A percentile compares a stretch with the other conserved stretches of the same genome.
Conservation (phyloP, 2,113 vertebrate species). For the Dipodomys ordii region DNA sequence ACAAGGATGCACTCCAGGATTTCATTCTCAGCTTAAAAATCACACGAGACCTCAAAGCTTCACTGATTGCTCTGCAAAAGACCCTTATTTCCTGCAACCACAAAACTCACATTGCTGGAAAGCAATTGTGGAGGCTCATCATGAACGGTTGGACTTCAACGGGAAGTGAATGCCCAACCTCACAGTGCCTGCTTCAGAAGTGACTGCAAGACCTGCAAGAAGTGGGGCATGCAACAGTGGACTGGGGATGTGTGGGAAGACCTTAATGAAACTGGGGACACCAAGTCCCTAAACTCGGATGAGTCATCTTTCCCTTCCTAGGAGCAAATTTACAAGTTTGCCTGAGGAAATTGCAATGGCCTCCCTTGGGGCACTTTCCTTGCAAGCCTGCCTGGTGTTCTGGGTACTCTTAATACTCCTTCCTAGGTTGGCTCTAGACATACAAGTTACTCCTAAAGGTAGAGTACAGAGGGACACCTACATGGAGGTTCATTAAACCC, state of each 20-base stretch:
- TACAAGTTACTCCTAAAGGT: not conserved
- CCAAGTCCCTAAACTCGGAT: not conserved
- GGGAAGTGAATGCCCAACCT: not conserved
- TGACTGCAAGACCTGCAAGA: not conserved
- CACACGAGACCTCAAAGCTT: not conserved
- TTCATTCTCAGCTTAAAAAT: not conserved
- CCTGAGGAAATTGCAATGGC: not conserved
- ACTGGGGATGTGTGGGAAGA: not conserved
- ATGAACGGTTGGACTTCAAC: not conserved
- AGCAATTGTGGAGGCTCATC: not conserved
- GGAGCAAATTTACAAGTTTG: too few relatives aligned
- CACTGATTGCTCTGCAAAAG: not conserved
- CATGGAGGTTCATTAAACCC: not conserved
- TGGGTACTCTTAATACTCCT: not conserved
- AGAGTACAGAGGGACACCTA: not conserved
- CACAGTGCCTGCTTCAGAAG: not conserved
- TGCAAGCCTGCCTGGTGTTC: too few relatives aligned
- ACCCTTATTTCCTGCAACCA: not conserved
- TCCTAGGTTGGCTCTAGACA: not conserved
- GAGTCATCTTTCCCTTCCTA: not conserved
- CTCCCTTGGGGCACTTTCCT: not conserved
- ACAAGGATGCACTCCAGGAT: not conserved
- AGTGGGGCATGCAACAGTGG: too few relatives aligned
- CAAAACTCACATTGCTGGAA: not conserved
- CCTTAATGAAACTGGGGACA: not conserved